A percentile compares a stretch with the other conserved stretches of the same genome.
phyloP scores from a whole-genome alignment of 35 echinoderm and acorn worm genomes.

The Lytechinus pictus region DNA sequence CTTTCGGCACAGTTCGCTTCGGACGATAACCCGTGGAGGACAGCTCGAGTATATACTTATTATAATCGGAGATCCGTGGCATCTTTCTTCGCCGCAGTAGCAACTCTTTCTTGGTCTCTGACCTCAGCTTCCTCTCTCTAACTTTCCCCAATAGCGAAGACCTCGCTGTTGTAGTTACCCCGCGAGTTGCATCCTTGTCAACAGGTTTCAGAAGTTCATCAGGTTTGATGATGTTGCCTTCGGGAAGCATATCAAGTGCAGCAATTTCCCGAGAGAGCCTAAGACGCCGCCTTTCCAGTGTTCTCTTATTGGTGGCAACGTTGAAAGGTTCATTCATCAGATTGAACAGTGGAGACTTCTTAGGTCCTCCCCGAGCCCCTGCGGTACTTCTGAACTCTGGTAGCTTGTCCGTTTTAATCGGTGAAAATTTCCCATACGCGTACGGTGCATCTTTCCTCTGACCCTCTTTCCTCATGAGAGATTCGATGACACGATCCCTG shows the following conservation, averaged over 20 bases:
- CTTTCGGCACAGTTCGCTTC: background rate
- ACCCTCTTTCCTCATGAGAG: background rate
- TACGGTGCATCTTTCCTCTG: background rate
- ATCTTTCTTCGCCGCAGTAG: constrained; percentile 24
- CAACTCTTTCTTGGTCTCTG: constrained; percentile 47
- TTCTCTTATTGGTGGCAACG: background rate
- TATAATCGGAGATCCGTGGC: background rate
- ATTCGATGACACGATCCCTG: constrained; percentile 24
- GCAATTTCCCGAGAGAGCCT: constrained; percentile 25
- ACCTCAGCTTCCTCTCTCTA: constrained; percentile 31
- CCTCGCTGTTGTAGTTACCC: background rate
- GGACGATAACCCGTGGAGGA: background rate
- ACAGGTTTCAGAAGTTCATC: background rate
- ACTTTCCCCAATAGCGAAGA: background rate
- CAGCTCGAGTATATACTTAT: background rate
- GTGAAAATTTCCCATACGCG: background rate
- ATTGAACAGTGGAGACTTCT: background rate
- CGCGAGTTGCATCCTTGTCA: background rate
- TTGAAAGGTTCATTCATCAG: background rate
- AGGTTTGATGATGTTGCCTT: background rate
- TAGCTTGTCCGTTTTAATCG: constrained; percentile 12
- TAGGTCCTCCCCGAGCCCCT: background rate
- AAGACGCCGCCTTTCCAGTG: constrained; percentile 3
- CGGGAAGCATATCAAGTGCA: background rate
- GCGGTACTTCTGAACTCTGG: background rate